phyloP scores from a whole-genome alignment of 2,797 vertebrate genomes.

The Hafferia zeledoni region DNA sequence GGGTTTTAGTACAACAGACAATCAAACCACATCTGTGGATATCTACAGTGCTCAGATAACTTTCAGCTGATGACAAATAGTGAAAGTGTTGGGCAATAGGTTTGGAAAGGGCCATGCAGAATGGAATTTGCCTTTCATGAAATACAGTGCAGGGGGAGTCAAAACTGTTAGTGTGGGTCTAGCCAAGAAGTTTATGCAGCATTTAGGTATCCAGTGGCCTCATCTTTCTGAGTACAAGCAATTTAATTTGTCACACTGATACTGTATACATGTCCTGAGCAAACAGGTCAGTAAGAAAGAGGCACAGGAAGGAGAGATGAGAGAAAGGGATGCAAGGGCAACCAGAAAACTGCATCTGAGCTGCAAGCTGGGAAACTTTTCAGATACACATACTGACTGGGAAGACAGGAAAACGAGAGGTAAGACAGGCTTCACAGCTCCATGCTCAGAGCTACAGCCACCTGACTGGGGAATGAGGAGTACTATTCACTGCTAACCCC shows the following conservation, averaged over 20 bases:
- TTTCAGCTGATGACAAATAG: background rate
- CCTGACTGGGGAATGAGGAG: background rate
- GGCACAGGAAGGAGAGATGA: background rate
- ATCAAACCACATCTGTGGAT: background rate
- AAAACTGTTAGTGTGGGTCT: background rate
- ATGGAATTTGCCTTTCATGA: background rate
- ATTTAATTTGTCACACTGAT: background rate
- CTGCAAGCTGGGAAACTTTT: background rate
- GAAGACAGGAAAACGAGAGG: background rate
- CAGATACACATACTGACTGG: background rate
- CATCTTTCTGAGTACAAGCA: background rate
- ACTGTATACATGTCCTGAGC: background rate
- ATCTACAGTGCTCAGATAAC: background rate
- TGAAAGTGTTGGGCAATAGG: constrained; percentile 1
- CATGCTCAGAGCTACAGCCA: rapidly evolving
- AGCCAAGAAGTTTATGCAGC: background rate
- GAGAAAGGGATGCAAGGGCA: background rate
- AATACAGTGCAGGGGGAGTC: background rate
- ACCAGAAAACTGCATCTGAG: background rate
- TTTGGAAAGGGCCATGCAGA: background rate
- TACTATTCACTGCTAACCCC: background rate
- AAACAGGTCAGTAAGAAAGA: background rate
- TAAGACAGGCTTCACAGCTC: background rate
- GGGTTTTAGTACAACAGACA: background rate
- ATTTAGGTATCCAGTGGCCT: background rate